Evolutionary conservation across 92 coral and sea anemone species (phyloP).

Genomic region (Pocillopora meandrina): DNA sequence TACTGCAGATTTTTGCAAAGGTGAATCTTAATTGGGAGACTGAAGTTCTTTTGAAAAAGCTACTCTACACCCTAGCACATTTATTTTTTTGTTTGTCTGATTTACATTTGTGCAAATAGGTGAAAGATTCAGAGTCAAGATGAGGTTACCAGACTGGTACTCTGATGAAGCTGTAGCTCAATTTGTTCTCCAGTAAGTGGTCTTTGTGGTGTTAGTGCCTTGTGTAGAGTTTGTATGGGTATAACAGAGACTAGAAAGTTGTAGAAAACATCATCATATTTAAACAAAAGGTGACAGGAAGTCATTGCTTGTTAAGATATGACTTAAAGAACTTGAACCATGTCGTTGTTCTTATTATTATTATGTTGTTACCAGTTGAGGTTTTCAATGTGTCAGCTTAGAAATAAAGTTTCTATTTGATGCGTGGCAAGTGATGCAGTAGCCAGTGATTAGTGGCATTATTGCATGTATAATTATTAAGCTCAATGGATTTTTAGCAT

Average conservation of each 20-base stretch:
- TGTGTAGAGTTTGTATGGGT: background rate
- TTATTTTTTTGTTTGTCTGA: background rate
- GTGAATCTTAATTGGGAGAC: no score
- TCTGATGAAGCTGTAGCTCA: slow-evolving; percentile 81
- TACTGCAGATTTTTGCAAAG: no score
- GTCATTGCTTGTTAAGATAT: no score
- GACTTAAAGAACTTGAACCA: background rate
- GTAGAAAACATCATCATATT: no score
- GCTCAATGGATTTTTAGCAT: no score
- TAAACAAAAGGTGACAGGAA: no score
- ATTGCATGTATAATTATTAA: no score
- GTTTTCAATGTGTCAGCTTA: background rate
- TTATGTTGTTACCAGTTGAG: no score
- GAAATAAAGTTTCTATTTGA: background rate
- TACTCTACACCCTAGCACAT: background rate
- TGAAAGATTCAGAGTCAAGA: slow-evolving; percentile 87
- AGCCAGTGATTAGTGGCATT: no score
- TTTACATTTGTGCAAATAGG: slow-evolving; percentile 45
- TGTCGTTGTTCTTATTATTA: background rate
- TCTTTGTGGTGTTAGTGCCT: background rate
- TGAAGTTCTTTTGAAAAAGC: no score
- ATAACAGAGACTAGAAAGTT: background rate
- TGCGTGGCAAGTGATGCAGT: no score
- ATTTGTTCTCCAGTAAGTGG: slow-evolving; percentile 74
- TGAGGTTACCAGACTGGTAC: slow-evolving; percentile 88